A percentile compares a stretch with the other conserved stretches of the same genome.
phyloP scores from a whole-genome alignment of 2,797 vertebrate genomes.

The Coregonus sp. region DNA sequence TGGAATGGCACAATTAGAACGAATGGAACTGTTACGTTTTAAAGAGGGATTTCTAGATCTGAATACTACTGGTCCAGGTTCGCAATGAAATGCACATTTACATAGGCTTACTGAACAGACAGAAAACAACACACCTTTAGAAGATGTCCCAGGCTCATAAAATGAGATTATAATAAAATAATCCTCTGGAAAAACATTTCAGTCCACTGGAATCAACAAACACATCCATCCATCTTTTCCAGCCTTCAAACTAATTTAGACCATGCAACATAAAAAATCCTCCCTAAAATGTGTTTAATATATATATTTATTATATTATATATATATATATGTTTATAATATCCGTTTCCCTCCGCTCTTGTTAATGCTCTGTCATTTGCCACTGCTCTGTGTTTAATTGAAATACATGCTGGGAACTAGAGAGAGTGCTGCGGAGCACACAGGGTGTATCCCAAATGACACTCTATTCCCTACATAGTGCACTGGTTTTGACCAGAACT shows the following conservation, averaged over 20 bases:
- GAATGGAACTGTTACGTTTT: constrained; percentile 19
- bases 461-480: neutral
- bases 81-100: neutral
- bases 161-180: neutral
- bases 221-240: constrained; percentile 5
- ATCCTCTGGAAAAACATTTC: neutral
- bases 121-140: constrained; percentile 7
- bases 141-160: neutral
- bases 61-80: neutral
- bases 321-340: constrained; percentile 8
- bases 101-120: neutral
- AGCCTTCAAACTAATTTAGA: constrained; percentile 24
- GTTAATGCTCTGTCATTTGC: constrained; percentile 36
- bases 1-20: constrained; percentile 39
- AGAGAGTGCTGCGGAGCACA: neutral
- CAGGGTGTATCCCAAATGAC: neutral
- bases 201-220: constrained; percentile 20
- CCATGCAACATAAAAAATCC: constrained; percentile 11
- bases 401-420: constrained; percentile 26
- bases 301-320: too few relatives aligned
- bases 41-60: constrained; percentile 24
- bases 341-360: constrained; percentile 1
- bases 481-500: neutral
- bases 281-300: constrained; percentile 12
- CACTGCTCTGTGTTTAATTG: constrained; percentile 46